These are phyloP conservation scores for Sphaerodactylus townsendi DNA, from an alignment of 2,113 vertebrate genomes.

Conservation along the genomic window DNA sequence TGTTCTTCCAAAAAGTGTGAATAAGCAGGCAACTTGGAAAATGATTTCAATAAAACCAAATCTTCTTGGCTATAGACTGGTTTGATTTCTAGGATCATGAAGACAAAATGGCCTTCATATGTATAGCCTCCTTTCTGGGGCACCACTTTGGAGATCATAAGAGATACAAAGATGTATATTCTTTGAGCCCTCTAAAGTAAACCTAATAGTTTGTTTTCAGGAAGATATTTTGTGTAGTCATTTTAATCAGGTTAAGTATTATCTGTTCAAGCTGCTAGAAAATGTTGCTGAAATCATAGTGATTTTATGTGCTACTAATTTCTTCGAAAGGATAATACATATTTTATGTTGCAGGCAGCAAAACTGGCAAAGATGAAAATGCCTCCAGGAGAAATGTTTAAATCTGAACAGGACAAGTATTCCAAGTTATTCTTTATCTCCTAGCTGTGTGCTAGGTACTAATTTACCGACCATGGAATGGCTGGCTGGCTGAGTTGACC, in stretches of 20 bases:
- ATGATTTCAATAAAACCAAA: background rate
- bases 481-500: too few species aligned
- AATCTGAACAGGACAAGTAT: conserved; percentile 86
- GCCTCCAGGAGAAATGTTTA: conserved; percentile 89
- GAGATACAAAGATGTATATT: background rate
- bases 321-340: conserved; percentile 8
- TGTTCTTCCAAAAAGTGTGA: background rate
- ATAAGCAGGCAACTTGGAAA: background rate
- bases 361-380: conserved; percentile 94
- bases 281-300: background rate
- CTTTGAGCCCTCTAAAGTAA: background rate
- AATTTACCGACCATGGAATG: too few species aligned
- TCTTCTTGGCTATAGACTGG: conserved; percentile 14
- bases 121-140: background rate
- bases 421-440: too few species aligned
- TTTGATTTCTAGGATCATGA: conserved; percentile 26
- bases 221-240: background rate
- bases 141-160: background rate
- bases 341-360: conserved; percentile 77
- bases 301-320: conserved; percentile 20
- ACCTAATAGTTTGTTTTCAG: background rate
- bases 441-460: too few species aligned
- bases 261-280: background rate
- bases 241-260: background rate
- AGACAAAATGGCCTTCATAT: conserved; percentile 3